phyloP scores from a whole-genome alignment of 2,797 vertebrate genomes.

The Psittacula derbiana region DNA sequence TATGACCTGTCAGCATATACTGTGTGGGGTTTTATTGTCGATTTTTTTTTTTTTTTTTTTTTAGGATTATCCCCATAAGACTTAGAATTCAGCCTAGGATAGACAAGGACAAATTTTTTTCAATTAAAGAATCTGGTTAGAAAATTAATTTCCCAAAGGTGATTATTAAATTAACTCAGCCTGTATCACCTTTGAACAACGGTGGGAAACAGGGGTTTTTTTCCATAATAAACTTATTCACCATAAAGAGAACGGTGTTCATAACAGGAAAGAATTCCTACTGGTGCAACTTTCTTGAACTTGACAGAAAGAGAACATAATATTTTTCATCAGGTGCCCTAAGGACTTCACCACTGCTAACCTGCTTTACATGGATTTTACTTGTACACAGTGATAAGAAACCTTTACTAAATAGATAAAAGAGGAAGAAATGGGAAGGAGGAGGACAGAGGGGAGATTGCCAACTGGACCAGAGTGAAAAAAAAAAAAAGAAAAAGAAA shows the following conservation, averaged over 20 bases:
- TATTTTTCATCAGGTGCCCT: background rate
- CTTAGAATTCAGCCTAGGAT: background rate
- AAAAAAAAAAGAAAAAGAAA: background rate
- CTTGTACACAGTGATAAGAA: background rate
- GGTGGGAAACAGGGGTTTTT: background rate
- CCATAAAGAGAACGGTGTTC: background rate
- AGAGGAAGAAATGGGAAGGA: background rate
- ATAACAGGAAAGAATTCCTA: background rate
- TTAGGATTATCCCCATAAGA: background rate
- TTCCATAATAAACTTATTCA: background rate
- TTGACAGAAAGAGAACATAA: background rate
- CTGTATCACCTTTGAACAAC: background rate
- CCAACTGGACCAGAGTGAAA: background rate
- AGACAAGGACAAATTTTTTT: background rate
- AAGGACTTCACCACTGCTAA: background rate
- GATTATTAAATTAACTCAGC: background rate
- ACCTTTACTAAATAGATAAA: background rate
- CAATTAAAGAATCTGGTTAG: background rate
- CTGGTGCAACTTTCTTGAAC: background rate
- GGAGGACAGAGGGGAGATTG: background rate
- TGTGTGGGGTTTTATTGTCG: accelerated
- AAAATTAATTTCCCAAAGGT: background rate
- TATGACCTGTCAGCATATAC: background rate
- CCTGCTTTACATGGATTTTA: background rate
- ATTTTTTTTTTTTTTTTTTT: background rate